Base-by-base conservation (phyloP, 2,888 invertebrate genomes). In the Elegia similella region DNA sequence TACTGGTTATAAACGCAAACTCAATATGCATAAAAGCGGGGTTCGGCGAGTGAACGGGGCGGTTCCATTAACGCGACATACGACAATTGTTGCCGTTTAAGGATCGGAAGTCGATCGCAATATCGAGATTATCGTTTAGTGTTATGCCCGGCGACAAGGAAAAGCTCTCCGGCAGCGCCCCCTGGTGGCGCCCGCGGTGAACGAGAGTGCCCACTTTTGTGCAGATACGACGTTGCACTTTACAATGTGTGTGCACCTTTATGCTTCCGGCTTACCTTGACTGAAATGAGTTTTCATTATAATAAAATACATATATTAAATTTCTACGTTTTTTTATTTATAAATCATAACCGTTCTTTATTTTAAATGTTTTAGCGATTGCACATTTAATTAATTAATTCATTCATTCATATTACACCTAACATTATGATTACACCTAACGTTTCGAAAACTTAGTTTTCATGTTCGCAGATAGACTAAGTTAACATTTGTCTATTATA, bases 81-180 rank as follows among this genome's bases (percentile, higher is more conserved):
- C 84, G 83, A 79, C 86, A 80, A 88, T 86, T 86, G 86, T 86
- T 84, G 79, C 78, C 85, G 84, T 79, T 86, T 80, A 84, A 84
- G 78, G 78, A 82, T 83, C 84, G 82, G 77, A 80, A 84, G 80
- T 80, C 80, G 82, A 79, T 79, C 73, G 81, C 82, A 76, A 81
- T 86, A 82, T 81, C 80, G 82, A 80, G 79, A 86, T 87, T 87
- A 89, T 86, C 88, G 88, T 88, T 90, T 87, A 89, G 80, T 80
- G 86, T 89, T 86, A 90, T 88, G 86, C 84, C 66, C 77, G 76
- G 80, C 78, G 84, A 90, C 90, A 89, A 84, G 89, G 88, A 90
- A 90, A 90, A 84, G 89, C 90, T 90, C 84, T 90, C 80, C 74
- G 68, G 69, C 61, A 68, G 70, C 70, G 70, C 76, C 79, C 79